phyloP scores from a whole-genome alignment of 2,113 vertebrate species.

The Sinocyclocheilus maitianheensis region DNA sequence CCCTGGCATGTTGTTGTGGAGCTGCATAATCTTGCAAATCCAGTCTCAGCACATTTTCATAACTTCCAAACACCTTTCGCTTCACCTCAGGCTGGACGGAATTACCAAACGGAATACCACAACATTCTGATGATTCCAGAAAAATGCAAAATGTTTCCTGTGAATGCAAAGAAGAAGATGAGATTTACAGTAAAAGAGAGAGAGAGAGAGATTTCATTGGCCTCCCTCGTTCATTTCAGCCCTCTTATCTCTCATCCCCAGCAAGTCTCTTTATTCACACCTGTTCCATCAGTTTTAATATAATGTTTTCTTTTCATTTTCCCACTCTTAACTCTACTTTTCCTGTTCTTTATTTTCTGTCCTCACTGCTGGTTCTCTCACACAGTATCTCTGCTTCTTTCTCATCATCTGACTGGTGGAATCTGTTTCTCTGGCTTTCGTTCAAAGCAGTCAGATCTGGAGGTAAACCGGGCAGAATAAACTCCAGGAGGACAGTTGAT shows the following conservation, averaged over 20 bases:
- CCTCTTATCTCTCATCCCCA: constrained; percentile 7
- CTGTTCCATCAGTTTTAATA: not conserved
- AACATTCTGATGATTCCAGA: not conserved
- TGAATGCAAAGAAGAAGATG: constrained; percentile 12
- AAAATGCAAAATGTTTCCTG: constrained; percentile 28
- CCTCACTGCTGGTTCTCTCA: not conserved
- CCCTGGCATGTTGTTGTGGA: not conserved
- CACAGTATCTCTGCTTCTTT: constrained; percentile 16
- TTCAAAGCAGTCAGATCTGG: constrained; percentile 71
- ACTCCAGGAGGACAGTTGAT: constrained; percentile 49
- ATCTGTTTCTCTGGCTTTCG: constrained; percentile 61
- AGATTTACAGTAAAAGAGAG: not conserved
- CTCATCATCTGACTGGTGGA: constrained; percentile 46
- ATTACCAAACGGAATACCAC: not conserved
- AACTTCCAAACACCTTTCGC: not conserved
- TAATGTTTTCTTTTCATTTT: constrained; percentile 18
- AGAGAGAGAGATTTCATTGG: not conserved
- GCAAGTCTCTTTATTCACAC: not conserved
- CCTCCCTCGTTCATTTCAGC: not conserved
- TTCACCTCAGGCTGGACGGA: not conserved
- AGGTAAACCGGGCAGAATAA: constrained; percentile 56
- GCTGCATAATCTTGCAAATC: constrained; percentile 7
- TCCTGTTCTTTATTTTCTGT: not conserved
- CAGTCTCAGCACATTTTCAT: constrained; percentile 21
- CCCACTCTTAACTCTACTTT: not conserved